A percentile compares a stretch with the other conserved stretches of the same genome.
phyloP scores from a whole-genome alignment of 23 tunicate genomes.

The Pegea sp. region DNA sequence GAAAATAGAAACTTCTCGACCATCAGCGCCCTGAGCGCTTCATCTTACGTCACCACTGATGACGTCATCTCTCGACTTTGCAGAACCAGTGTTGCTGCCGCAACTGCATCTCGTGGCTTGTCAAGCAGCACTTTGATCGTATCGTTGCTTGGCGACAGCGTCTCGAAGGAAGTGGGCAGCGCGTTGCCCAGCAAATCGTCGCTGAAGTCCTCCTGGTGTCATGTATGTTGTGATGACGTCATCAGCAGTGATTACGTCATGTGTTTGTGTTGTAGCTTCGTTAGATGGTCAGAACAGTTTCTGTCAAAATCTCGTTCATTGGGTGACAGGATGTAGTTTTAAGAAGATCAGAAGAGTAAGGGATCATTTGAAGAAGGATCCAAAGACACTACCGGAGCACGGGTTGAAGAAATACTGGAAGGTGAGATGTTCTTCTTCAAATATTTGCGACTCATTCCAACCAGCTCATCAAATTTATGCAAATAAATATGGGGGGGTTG shows the following conservation, averaged over 20 bases:
- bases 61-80: no score
- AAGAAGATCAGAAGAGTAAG: constrained; percentile 78
- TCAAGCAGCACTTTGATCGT: constrained; percentile 60
- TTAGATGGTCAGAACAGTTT: constrained; percentile 89
- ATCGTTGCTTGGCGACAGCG: constrained; percentile 64
- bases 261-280: constrained; percentile 42
- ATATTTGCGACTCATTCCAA: no score
- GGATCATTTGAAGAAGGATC: constrained; percentile 90
- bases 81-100: constrained; percentile 87
- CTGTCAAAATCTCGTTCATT: constrained; percentile 87
- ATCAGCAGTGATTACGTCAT: no score
- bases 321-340: constrained; percentile 97
- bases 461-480: no score
- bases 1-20: no score
- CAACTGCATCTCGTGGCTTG: constrained; percentile 72
- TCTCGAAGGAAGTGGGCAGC: constrained; percentile 87
- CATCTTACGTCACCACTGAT: no score
- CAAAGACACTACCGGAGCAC: constrained; percentile 79
- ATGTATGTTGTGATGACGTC: constrained; percentile 8
- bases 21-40: no score
- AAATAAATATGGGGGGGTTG: no score
- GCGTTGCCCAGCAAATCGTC: constrained; percentile 88
- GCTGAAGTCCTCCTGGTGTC: constrained; percentile 85
- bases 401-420: constrained; percentile 94
- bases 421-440: no score